Percentiles rank a stretch among this genome's conserved stretches.
Evolutionary conservation across 2,797 vertebrate genomes (phyloP).

Genomic region (Tokudaia muenninki): DNA sequence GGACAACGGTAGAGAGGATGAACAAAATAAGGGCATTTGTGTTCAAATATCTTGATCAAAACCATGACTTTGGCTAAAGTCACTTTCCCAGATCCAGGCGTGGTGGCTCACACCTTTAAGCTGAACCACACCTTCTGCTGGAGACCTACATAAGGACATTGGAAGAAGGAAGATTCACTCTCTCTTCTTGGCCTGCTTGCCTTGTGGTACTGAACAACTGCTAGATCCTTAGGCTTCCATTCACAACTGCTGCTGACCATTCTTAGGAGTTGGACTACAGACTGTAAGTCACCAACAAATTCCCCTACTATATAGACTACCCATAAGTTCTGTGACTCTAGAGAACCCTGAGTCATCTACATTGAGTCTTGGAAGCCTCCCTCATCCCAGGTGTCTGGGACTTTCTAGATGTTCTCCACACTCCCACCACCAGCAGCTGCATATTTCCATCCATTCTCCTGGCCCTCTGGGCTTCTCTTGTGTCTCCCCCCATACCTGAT

Average conservation of each 20-base stretch:
- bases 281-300: too few relatives aligned
- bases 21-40: background rate
- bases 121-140: too few relatives aligned
- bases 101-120: too few relatives aligned
- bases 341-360: background rate
- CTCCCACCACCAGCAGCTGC: background rate
- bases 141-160: too few relatives aligned
- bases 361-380: background rate
- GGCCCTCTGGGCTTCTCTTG: background rate
- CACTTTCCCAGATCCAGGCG: background rate
- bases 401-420: background rate
- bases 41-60: background rate
- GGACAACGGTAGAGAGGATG: background rate
- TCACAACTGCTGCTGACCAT: too few relatives aligned
- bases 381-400: background rate
- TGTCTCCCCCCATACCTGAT: background rate
- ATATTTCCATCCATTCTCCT: background rate
- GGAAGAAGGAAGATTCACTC: too few relatives aligned
- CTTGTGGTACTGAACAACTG: too few relatives aligned
- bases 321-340: too few relatives aligned
- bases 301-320: too few relatives aligned
- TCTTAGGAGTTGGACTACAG: too few relatives aligned
- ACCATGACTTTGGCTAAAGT: background rate
- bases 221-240: too few relatives aligned
- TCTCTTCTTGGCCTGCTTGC: too few relatives aligned